Conservation (phyloP, 2,113 vertebrate genomes). For the Enhydra lutris region DNA sequence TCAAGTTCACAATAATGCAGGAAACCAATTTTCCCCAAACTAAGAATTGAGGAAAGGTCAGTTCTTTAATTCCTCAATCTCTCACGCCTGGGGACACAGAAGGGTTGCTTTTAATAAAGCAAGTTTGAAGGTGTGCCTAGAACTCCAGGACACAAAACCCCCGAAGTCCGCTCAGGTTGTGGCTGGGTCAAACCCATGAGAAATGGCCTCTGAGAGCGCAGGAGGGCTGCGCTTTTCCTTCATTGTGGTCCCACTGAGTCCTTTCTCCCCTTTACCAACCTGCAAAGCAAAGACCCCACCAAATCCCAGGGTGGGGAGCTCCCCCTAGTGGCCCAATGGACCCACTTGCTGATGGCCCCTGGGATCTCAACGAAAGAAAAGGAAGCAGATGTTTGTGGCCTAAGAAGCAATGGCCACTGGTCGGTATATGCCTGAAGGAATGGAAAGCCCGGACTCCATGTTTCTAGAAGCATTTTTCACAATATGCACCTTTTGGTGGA, state of each 20-base stretch:
- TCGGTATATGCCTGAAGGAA: not conserved
- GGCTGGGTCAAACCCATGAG: not conserved
- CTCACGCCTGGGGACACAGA: not conserved
- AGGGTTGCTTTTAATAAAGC: not conserved
- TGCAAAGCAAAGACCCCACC: not conserved
- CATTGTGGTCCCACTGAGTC: not conserved
- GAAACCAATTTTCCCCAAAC: not conserved
- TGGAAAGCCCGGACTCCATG: not conserved
- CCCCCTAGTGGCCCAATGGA: constrained; percentile 55
- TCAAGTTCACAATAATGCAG: not conserved
- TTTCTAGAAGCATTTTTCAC: not conserved
- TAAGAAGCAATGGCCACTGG: not conserved
- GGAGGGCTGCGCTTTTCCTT: not conserved
- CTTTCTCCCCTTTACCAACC: not conserved
- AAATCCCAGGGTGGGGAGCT: constrained; percentile 36
- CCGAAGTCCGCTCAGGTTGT: not conserved
- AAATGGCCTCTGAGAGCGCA: not conserved
- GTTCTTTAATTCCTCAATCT: not conserved
- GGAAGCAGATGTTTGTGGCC: not conserved
- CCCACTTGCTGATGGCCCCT: not conserved
- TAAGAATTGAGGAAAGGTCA: not conserved
- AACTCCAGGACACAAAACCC: not conserved
- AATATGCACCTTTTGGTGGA: not conserved
- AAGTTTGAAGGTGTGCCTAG: not conserved
- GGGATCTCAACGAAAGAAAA: not conserved